A percentile compares a stretch with the other conserved stretches of the same genome.
These are phyloP conservation scores for human (Homo sapiens) DNA, from an alignment of 2,113 vertebrate species.

Conservation along the genomic window DNA sequence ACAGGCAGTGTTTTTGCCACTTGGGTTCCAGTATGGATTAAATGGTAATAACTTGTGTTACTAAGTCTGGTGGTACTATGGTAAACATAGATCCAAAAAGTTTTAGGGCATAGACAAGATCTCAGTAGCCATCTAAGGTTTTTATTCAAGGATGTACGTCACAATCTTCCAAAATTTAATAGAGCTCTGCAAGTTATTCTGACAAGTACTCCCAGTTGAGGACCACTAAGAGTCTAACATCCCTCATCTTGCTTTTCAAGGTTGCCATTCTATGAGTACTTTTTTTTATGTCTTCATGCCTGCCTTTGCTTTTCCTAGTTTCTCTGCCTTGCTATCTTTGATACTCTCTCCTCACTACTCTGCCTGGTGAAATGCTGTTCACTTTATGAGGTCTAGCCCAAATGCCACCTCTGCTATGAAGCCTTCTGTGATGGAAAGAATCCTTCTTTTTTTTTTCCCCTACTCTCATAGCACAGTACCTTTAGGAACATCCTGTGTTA, in stretches of 20 bases:
- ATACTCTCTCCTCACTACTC: neutral
- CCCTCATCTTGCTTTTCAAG: neutral
- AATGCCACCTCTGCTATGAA: neutral
- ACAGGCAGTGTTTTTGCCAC: slow-evolving; percentile 44
- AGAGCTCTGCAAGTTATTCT: neutral
- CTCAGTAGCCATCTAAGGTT: neutral
- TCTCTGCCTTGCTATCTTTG: neutral
- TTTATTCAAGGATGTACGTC: neutral
- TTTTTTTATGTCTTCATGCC: neutral
- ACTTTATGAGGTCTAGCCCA: neutral
- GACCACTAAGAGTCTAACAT: neutral
- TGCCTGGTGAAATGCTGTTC: neutral
- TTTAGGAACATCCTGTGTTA: neutral
- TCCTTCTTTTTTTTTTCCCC: neutral
- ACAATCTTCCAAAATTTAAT: slow-evolving; percentile 7
- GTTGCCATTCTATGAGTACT: neutral
- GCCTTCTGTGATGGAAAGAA: neutral
- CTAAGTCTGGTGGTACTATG: neutral
- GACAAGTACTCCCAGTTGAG: neutral
- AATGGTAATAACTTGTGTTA: slow-evolving; percentile 51
- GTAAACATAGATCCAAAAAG: slow-evolving; percentile 39
- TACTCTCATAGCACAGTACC: neutral
- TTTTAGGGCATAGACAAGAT: slow-evolving; percentile 7
- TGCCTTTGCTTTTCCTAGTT: neutral
- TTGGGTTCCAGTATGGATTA: slow-evolving; percentile 46